Evolutionary conservation across 53 echinoderm and acorn worm genomes (phyloP).

Genomic region (Luidia sarsii): DNA sequence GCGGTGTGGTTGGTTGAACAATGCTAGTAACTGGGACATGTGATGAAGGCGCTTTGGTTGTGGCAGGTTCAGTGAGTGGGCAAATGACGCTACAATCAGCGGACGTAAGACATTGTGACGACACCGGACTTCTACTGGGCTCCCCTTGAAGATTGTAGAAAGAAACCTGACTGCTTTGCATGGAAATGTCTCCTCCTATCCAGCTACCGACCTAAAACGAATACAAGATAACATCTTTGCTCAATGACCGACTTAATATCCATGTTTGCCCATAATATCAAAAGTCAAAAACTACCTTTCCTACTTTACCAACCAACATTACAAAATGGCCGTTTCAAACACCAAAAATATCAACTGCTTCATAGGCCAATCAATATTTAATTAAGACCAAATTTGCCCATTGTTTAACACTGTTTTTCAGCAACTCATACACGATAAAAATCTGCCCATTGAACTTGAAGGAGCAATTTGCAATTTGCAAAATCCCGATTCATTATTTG

Average conservation of each 20-base stretch:
- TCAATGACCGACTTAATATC: no score
- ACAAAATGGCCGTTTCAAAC: no score
- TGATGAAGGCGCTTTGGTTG: background rate
- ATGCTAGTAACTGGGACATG: no score
- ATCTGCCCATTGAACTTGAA: no score
- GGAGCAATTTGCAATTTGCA: no score
- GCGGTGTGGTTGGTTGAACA: background rate
- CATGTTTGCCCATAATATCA: background rate
- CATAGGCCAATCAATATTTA: no score
- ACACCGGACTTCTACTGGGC: background rate
- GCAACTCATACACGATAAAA: no score
- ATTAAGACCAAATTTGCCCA: no score
- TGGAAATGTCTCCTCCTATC: slow-evolving; percentile 19
- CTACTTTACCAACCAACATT: no score
- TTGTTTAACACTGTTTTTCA: no score
- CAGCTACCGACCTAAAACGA: slow-evolving; percentile 67
- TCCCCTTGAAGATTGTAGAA: slow-evolving; percentile 5
- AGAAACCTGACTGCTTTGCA: background rate
- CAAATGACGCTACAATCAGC: background rate
- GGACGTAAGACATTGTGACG: slow-evolving; percentile 9
- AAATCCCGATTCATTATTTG: no score
- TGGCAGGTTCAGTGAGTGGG: background rate
- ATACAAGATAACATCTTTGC: background rate
- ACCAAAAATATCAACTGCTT: no score
- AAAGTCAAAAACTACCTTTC: background rate